A percentile compares a stretch with the other conserved stretches of the same genome.
Evolutionary conservation across 2,888 invertebrate genomes (phyloP).

Genomic region (Ormyrus nitidulus): DNA sequence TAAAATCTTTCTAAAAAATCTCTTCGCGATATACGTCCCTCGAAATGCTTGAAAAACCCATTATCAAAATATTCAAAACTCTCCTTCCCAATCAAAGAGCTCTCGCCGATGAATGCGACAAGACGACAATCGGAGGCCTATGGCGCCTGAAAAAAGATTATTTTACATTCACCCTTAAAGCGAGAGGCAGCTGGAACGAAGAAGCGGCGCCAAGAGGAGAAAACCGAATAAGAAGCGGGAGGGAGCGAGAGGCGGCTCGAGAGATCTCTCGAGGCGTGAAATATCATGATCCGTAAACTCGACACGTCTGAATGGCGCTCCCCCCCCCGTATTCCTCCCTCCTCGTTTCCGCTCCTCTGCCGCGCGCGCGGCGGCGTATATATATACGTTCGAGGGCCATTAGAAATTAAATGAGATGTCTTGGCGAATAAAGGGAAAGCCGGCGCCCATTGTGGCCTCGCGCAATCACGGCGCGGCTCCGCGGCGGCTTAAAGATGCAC

Average conservation of each 20-base stretch:
- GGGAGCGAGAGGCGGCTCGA: neutral
- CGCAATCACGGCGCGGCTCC: constrained; percentile 51
- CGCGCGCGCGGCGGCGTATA: constrained; percentile 2
- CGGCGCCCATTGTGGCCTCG: constrained; percentile 31
- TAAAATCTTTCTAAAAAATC: too few species aligned
- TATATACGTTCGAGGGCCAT: constrained; percentile 57
- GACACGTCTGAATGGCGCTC: constrained; percentile 38
- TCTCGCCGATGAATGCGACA: too few species aligned
- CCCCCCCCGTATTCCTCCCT: constrained; percentile 36
- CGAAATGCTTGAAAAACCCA: too few species aligned
- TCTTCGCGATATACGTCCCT: too few species aligned
- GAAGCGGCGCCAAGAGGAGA: neutral
- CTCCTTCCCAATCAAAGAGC: too few species aligned
- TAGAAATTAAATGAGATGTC: constrained; percentile 65
- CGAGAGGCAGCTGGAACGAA: too few species aligned
- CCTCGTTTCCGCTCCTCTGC: neutral
- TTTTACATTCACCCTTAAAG: too few species aligned
- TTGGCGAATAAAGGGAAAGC: constrained; percentile 56
- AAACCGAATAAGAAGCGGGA: neutral
- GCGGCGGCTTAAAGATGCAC: constrained; percentile 50
- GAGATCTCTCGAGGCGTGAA: constrained; percentile 41
- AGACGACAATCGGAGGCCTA: too few species aligned
- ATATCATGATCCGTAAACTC: constrained; percentile 47
- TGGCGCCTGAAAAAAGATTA: too few species aligned
- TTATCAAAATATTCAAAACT: too few species aligned